Evolutionary conservation across 2,888 invertebrate species (phyloP), one percentile per base, ranked within the genome.

Genomic region (Slavum lentiscoides): DNA sequence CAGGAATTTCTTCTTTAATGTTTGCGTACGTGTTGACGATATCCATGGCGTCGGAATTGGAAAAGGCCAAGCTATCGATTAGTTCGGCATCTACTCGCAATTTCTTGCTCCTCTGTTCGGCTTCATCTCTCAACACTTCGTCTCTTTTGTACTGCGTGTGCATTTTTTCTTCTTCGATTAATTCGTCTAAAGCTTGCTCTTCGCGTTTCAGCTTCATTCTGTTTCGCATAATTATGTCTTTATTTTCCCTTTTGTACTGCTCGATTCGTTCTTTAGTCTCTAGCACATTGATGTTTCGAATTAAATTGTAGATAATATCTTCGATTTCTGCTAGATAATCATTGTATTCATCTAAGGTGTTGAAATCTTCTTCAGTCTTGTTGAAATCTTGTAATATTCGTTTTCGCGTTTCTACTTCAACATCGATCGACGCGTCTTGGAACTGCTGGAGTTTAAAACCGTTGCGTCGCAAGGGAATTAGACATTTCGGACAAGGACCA

Each of bases 261-360:
- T 96, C 96, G 84, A 97, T 95, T 85, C 89, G 92, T 55, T 94
- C 94, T 87, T 95, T 96, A 0, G 96, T 97, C 83, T 92, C 92
- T 61, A 95, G 90, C 67, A 95, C 89, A 86, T 98, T 96, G 82
- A 96, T 92, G 86, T 96, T 93, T 88, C 96, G 94, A 2, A 92
- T 91, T 84, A 98, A 88, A 88, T 97, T 97, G 86, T 91, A 97
- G 82, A 98, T 92, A 84, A 97, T 94, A 0, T 91, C 91, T 87
- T 98, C 98, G 64, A 98, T 91, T 88, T 95, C 94, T 88, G 99
- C 99, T 84, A 99, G 89, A 87, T 99, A 99, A 87, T 98, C 94
- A 87, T 99, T 98, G 87, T 93, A 99, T 82, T 96, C 97, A 61
- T 91, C 88, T 81, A 96, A 86, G 0, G 91, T 89, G 0, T 88